Conservation (phyloP, 2,113 vertebrate species). For the Megaceryle maxima region DNA sequence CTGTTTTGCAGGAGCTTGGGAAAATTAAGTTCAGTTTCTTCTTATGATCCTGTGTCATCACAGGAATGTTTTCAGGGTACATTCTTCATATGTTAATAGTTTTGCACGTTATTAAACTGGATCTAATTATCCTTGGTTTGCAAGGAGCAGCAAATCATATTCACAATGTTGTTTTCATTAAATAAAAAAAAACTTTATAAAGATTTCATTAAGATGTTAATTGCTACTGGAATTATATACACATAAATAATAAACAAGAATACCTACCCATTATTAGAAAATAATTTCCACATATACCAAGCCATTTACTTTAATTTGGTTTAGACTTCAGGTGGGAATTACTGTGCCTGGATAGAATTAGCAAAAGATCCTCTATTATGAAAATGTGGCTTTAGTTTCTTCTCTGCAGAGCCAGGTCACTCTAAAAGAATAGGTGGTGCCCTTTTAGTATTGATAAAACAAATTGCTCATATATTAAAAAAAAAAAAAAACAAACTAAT, state of each 20-base stretch:
- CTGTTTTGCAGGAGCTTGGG: background rate
- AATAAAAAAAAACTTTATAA: constrained; percentile 8
- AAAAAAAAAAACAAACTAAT: background rate
- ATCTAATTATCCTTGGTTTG: constrained; percentile 65
- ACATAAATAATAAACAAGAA: constrained; percentile 59
- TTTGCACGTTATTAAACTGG: constrained; percentile 12
- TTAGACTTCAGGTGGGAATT: background rate
- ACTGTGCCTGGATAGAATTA: background rate
- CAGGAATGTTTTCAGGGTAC: constrained; percentile 13
- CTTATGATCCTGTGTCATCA: constrained; percentile 9
- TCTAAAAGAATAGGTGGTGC: background rate
- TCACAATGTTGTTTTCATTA: constrained; percentile 53
- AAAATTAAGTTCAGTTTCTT: constrained; percentile 49
- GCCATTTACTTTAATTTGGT: constrained; percentile 27
- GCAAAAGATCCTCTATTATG: background rate
- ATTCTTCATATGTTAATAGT: constrained; percentile 65
- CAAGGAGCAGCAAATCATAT: constrained; percentile 47
- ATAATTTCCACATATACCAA: constrained; percentile 24
- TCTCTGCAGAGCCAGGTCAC: background rate
- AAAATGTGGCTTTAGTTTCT: background rate
- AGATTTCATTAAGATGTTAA: constrained; percentile 63
- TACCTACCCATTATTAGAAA: constrained; percentile 41
- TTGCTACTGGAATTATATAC: constrained; percentile 43
- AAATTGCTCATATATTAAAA: background rate
- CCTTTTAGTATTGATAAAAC: background rate